Conservation (phyloP, 2,888 invertebrate genomes). For the Mongoloraphidia duomilia region DNA sequence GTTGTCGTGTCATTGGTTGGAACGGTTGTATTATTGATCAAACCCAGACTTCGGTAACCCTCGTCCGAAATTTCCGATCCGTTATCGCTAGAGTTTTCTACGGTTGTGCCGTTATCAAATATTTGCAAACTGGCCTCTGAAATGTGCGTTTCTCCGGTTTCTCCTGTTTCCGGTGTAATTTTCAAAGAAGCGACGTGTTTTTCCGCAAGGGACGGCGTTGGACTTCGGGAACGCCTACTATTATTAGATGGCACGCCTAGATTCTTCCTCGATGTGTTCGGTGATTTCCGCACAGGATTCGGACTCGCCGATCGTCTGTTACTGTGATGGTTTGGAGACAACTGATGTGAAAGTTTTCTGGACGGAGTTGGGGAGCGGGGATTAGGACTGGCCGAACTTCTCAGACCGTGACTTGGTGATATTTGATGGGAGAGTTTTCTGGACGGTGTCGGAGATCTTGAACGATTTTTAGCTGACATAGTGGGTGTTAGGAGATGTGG, state of each 20-base stretch:
- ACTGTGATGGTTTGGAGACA: conserved; percentile 20
- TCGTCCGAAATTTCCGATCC: conserved; percentile 77
- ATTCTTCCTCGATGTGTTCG: conserved; percentile 19
- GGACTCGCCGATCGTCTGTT: conserved; percentile 25
- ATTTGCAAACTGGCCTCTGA: conserved; percentile 29
- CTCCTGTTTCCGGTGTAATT: conserved; percentile 26
- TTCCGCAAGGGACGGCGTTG: conserved; percentile 25
- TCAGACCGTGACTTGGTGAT: conserved; percentile 18
- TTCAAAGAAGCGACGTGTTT: conserved; percentile 37
- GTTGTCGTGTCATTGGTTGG: conserved; percentile 29
- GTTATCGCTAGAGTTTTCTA: conserved; percentile 57
- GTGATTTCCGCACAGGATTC: conserved; percentile 23
- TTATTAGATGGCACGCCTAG: conserved; percentile 20
- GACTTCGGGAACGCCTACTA: conserved; percentile 35
- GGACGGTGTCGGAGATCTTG: conserved; percentile 29
- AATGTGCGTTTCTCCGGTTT: conserved; percentile 27
- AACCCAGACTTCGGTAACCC: conserved; percentile 66
- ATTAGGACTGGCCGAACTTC: conserved; percentile 16
- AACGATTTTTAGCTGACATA: conserved; percentile 17
- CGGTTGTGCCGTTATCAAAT: conserved; percentile 17
- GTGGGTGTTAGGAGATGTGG: conserved; percentile 16
- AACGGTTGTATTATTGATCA: conserved; percentile 37
- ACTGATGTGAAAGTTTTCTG: conserved; percentile 27
- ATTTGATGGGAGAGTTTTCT: conserved; percentile 27
- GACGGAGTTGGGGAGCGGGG: conserved; percentile 27